These are phyloP conservation scores for Cliona cf. orientalis DNA, from an alignment of 37 sponge, comb jelly and placozoan genomes.

Conservation along the genomic window DNA sequence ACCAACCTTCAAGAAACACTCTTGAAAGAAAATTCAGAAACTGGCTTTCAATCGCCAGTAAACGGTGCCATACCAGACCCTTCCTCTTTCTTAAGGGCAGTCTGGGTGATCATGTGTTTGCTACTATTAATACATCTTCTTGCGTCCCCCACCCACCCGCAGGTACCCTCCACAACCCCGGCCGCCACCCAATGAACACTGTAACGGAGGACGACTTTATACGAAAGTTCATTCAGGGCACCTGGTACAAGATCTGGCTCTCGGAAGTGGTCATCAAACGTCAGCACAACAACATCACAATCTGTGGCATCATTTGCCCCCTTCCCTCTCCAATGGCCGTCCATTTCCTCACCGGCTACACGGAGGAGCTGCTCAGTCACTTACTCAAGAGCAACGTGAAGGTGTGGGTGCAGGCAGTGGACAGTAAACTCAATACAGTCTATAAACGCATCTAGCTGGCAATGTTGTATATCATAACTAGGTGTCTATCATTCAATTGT, in stretches of 20 bases:
- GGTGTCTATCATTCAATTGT: no score
- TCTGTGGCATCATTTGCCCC: slow-evolving; percentile 52
- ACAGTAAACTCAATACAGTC: slow-evolving; percentile 16
- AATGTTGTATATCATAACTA: no score
- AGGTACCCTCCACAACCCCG: slow-evolving; percentile 37
- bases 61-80: no score
- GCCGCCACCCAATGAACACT: slow-evolving; percentile 8
- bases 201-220: slow-evolving; percentile 51
- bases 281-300: slow-evolving; percentile 32
- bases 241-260: slow-evolving; percentile 56
- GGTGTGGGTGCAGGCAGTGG: slow-evolving; percentile 43
- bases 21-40: no score
- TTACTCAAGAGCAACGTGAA: slow-evolving; percentile 42
- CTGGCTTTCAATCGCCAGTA: no score
- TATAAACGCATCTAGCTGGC: slow-evolving; percentile 32
- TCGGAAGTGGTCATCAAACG: slow-evolving; percentile 65
- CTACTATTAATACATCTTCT: no score
- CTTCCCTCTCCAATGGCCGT: slow-evolving; percentile 30
- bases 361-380: slow-evolving; percentile 56
- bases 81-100: no score
- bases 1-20: background rate
- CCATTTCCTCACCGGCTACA: slow-evolving; percentile 57
- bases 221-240: slow-evolving; percentile 48
- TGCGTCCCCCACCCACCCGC: background rate
- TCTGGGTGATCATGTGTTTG: no score